These are phyloP conservation scores for Sebastes oblongus DNA, from an alignment of 2,797 vertebrate species.

Conservation along the genomic window DNA sequence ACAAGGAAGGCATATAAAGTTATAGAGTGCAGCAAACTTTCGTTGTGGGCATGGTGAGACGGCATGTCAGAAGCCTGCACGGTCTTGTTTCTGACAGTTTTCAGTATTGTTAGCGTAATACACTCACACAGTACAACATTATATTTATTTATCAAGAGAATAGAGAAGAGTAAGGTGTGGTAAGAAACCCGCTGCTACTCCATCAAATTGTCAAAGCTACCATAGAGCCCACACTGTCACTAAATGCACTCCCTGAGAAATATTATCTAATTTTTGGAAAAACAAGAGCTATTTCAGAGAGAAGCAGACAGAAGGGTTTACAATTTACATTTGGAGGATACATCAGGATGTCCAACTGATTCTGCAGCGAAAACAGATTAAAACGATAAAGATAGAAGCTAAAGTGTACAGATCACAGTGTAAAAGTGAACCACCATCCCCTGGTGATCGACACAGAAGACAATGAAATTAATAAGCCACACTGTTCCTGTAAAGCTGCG, in stretches of 20 bases:
- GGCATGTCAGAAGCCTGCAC: background rate
- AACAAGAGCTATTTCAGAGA: no score
- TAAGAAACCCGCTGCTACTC: background rate
- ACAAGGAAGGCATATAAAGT: background rate
- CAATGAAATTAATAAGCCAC: background rate
- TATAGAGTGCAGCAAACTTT: background rate
- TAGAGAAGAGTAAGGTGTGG: background rate
- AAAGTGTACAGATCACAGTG: background rate
- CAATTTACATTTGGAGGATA: no score
- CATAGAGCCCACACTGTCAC: no score
- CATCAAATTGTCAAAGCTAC: no score
- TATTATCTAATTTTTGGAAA: no score
- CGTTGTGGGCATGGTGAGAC: no score
- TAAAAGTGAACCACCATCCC: background rate
- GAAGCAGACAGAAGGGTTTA: no score
- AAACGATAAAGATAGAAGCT: fast-evolving
- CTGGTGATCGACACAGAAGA: background rate
- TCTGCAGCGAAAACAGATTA: background rate
- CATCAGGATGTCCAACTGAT: background rate
- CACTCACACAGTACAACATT: no score
- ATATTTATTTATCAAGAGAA: background rate
- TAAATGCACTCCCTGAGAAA: no score
- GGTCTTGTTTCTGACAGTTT: background rate
- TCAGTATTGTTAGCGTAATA: background rate
- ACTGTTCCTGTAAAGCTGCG: background rate